These are phyloP conservation scores for Rhogogaster chlorosoma DNA, from an alignment of 2,888 invertebrate species.

Conservation along the genomic window DNA sequence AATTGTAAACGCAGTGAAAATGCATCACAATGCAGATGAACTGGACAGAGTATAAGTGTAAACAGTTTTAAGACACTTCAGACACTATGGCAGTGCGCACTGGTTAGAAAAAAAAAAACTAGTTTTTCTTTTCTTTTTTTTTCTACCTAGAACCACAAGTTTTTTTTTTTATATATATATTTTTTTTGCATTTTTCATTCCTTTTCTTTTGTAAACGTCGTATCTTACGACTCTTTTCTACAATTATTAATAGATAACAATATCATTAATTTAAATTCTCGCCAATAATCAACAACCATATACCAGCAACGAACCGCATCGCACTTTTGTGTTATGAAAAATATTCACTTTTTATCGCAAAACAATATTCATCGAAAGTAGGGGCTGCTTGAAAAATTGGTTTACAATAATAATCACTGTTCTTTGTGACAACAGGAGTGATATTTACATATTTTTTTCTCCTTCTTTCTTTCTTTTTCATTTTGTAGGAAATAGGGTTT, in stretches of 20 bases:
- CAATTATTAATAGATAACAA: conserved; percentile 54
- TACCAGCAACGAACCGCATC: conserved; percentile 52
- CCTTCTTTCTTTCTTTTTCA: not conserved
- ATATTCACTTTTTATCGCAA: conserved; percentile 40
- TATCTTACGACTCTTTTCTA: conserved; percentile 50
- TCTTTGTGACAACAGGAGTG: conserved; percentile 35
- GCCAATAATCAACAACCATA: conserved; percentile 54
- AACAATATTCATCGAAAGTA: conserved; percentile 34
- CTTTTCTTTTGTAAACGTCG: conserved; percentile 45
- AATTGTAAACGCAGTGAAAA: conserved; percentile 22
- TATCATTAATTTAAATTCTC: conserved; percentile 51
- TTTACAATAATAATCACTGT: conserved; percentile 38
- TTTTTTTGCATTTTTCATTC: conserved; percentile 45
- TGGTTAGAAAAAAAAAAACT: conserved; percentile 48
- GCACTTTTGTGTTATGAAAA: conserved; percentile 48
- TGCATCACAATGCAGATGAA: conserved; percentile 34
- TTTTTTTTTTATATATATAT: conserved; percentile 38
- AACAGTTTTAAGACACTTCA: conserved; percentile 49
- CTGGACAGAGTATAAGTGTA: conserved; percentile 42
- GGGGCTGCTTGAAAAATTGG: conserved; percentile 19
- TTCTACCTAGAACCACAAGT: conserved; percentile 45
- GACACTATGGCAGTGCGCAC: conserved; percentile 51
- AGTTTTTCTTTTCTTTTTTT: conserved; percentile 19
- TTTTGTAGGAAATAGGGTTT: not conserved
- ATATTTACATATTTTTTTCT: conserved; percentile 21